A percentile compares a stretch with the other conserved stretches of the same genome.
These are phyloP conservation scores for Bolinopsis microptera DNA, from an alignment of 37 sponge, comb jelly and placozoan genomes.

Conservation along the genomic window DNA sequence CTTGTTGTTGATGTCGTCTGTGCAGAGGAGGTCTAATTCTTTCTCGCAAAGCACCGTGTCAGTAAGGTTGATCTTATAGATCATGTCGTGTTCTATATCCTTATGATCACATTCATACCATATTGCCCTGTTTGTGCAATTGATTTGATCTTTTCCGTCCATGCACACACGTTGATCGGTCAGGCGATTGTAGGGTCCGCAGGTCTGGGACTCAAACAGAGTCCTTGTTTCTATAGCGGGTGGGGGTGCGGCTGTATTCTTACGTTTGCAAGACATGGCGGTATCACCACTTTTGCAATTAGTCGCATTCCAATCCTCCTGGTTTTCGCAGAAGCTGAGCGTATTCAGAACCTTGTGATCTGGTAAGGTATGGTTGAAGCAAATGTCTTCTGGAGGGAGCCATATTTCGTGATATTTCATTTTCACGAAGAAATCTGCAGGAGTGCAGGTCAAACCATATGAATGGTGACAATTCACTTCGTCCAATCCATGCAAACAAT, in stretches of 20 bases:
- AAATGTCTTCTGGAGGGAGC: neutral
- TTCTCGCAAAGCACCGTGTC: neutral
- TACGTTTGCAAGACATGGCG: neutral
- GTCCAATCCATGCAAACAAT: neutral
- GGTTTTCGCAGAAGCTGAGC: neutral
- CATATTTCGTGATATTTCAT: neutral
- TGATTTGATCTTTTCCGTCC: slow-evolving; percentile 41
- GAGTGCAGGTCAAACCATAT: neutral
- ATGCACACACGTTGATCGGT: neutral
- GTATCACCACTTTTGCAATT: neutral
- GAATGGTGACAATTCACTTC: neutral
- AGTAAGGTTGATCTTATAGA: neutral
- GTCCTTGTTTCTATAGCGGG: neutral
- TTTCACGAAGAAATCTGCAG: neutral
- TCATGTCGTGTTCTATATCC: neutral
- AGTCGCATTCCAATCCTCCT: neutral
- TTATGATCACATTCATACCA: neutral
- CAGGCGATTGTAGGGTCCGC: neutral
- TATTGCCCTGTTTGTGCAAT: slow-evolving; percentile 27
- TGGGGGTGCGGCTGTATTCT: too few species aligned
- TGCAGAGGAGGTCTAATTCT: neutral
- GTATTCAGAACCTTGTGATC: neutral
- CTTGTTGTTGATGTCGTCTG: slow-evolving; percentile 30
- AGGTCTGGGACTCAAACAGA: neutral
- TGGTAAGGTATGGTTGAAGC: neutral